Conservation (phyloP, 2,888 invertebrate species). For the Drosophila sordidula region DNA sequence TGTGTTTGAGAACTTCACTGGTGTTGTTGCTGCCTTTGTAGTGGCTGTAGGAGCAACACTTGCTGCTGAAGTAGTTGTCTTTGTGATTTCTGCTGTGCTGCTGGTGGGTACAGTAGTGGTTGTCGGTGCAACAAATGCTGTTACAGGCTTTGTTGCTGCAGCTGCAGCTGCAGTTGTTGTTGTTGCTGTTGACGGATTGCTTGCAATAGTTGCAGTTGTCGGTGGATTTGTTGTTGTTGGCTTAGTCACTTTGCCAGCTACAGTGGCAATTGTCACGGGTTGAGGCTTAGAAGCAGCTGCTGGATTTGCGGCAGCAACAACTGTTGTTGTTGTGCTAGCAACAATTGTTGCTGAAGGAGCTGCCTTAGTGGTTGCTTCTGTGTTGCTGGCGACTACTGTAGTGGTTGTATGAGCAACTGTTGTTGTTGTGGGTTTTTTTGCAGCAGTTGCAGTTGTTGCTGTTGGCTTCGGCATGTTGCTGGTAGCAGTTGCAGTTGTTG, state of each 20-base stretch:
- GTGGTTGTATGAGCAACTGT: background rate
- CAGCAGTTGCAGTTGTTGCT: background rate
- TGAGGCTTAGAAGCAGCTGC: background rate
- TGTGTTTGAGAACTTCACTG: slow-evolving; percentile 15
- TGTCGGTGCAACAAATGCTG: slow-evolving; percentile 10
- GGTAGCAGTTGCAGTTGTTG: slow-evolving; percentile 1
- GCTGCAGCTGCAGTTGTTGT: background rate
- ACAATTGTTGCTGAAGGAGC: background rate
- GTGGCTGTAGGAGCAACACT: slow-evolving; percentile 2
- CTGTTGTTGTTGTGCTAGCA: background rate
- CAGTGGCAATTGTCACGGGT: background rate
- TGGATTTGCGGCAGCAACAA: background rate
- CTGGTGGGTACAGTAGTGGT: background rate
- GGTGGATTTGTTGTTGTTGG: background rate
- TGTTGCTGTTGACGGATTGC: background rate
- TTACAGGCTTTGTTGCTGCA: slow-evolving; percentile 11
- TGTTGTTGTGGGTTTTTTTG: slow-evolving; percentile 11
- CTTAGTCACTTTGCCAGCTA: slow-evolving; percentile 5
- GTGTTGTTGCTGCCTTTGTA: slow-evolving; percentile 12
- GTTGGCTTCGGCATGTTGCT: slow-evolving; percentile 9
- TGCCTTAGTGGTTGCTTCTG: background rate
- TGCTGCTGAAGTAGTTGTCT: slow-evolving; percentile 4
- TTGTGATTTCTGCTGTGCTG: slow-evolving; percentile 13
- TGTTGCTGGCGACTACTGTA: slow-evolving; percentile 2
- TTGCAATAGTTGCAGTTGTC: background rate